Evolutionary conservation across 2,888 invertebrate species (phyloP).

Genomic region (Aphrophora alni): DNA sequence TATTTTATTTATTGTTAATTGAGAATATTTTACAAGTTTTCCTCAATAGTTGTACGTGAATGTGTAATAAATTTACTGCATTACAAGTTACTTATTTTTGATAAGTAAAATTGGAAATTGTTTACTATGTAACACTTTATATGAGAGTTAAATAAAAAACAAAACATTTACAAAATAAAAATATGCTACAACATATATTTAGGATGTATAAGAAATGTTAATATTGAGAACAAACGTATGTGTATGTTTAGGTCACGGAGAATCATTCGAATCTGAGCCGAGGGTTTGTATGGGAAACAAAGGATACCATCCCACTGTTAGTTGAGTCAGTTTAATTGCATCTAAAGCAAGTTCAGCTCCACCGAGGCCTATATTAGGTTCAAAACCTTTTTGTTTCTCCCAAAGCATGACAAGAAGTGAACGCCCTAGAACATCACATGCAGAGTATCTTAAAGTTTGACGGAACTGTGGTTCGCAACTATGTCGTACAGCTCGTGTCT

Average conservation of each 20-base stretch:
- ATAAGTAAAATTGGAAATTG: too few relatives aligned
- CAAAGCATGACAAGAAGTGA: conserved; percentile 90
- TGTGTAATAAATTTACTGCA: too few relatives aligned
- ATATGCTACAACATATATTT: too few relatives aligned
- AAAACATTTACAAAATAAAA: too few relatives aligned
- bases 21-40: too few relatives aligned
- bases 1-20: too few relatives aligned
- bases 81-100: too few relatives aligned
- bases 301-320: conserved; percentile 90
- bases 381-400: conserved; percentile 88
- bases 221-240: too few relatives aligned
- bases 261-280: conserved; percentile 69
- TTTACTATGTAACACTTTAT: too few relatives aligned
- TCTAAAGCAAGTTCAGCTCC: conserved; percentile 88
- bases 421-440: conserved; percentile 63
- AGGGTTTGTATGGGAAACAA: conserved; percentile 86
- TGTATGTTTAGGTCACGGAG: conserved; percentile 57
- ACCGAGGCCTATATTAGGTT: conserved; percentile 80
- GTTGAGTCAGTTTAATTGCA: conserved; percentile 77
- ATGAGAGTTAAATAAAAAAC: too few relatives aligned
- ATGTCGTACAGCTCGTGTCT: conserved; percentile 83
- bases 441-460: conserved; percentile 83
- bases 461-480: conserved; percentile 85
- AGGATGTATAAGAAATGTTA: too few relatives aligned
- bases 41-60: too few relatives aligned